These are phyloP conservation scores for Pogonomyrmex barbatus DNA, from an alignment of 1,140 invertebrate species.

Conservation along the genomic window DNA sequence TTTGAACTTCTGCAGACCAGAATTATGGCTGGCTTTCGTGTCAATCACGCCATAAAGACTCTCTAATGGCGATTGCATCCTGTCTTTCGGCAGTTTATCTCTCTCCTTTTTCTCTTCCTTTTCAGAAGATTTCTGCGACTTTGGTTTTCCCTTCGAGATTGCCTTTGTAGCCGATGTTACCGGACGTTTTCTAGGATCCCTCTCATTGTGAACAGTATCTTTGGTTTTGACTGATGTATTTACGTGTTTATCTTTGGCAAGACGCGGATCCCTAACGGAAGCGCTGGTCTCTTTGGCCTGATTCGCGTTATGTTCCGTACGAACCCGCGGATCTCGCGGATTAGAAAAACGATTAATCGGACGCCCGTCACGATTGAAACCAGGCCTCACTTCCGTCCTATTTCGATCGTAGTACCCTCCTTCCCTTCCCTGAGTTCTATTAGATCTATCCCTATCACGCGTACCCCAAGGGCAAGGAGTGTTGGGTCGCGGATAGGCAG, in stretches of 20 bases:
- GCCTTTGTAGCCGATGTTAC: not conserved
- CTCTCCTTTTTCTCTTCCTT: conserved; percentile 76
- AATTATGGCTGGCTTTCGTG: conserved; percentile 84
- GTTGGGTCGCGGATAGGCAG: conserved; percentile 54
- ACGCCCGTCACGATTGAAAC: conserved; percentile 65
- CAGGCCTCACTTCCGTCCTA: conserved; percentile 54
- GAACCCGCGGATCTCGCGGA: conserved; percentile 72
- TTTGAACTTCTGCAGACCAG: conserved; percentile 88
- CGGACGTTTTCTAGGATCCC: conserved; percentile 68
- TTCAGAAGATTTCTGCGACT: conserved; percentile 45
- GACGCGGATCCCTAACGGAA: conserved; percentile 62
- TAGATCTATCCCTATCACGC: not conserved
- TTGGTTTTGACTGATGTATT: conserved; percentile 16
- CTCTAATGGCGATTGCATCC: conserved; percentile 86
- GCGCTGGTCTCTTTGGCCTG: conserved; percentile 46
- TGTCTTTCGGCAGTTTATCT: conserved; percentile 82
- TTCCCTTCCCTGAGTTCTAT: conserved; percentile 46
- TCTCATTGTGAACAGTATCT: conserved; percentile 37
- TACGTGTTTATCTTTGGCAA: conserved; percentile 71
- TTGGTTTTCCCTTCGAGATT: conserved; percentile 65
- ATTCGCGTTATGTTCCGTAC: conserved; percentile 45
- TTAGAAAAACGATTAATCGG: conserved; percentile 63
- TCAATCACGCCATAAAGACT: conserved; percentile 87
- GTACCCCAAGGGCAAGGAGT: conserved; percentile 70
- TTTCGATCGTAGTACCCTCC: conserved; percentile 64